phyloP scores from a whole-genome alignment of 2,888 invertebrate species.

The Ormyrus pomaceus region DNA sequence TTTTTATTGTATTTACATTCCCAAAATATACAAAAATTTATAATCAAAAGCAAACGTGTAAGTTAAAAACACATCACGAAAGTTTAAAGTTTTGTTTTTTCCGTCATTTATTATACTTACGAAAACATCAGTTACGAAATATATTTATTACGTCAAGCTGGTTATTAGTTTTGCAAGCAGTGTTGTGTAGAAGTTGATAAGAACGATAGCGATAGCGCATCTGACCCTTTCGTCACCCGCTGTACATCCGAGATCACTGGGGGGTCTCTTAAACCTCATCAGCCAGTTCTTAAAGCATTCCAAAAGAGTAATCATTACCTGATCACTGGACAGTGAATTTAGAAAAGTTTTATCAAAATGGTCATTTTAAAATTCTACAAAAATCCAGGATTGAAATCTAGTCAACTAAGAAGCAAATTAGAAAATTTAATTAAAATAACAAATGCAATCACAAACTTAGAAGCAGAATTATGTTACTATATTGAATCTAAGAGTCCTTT shows the following conservation, averaged over 20 bases:
- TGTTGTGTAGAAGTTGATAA: slow-evolving; percentile 28
- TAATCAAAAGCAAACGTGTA: no score
- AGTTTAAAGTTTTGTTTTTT: not conserved
- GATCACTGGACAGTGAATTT: not conserved
- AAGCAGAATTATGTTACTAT: slow-evolving; percentile 89
- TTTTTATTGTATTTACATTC: not conserved
- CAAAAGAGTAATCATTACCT: not conserved
- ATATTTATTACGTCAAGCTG: slow-evolving; percentile 28
- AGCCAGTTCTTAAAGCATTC: slow-evolving; percentile 19
- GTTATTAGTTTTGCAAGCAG: slow-evolving; percentile 5
- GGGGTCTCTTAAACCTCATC: slow-evolving; percentile 43
- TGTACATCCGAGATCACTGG: slow-evolving; percentile 29
- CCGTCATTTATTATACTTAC: not conserved
- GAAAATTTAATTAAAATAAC: slow-evolving; percentile 61
- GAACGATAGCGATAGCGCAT: slow-evolving; percentile 26
- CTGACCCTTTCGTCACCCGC: slow-evolving; percentile 30
- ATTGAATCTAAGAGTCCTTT: slow-evolving; percentile 79
- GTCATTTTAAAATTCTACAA: slow-evolving; percentile 81
- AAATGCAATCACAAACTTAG: slow-evolving; percentile 76
- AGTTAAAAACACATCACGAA: not conserved
- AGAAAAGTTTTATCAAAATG: slow-evolving; percentile 70
- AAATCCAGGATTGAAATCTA: slow-evolving; percentile 75
- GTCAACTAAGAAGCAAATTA: slow-evolving; percentile 64
- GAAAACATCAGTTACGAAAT: slow-evolving; percentile 45
- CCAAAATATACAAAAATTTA: not conserved